Evolutionary conservation across 1,140 invertebrate genomes (phyloP).

Genomic region (Ceratitis capitata): DNA sequence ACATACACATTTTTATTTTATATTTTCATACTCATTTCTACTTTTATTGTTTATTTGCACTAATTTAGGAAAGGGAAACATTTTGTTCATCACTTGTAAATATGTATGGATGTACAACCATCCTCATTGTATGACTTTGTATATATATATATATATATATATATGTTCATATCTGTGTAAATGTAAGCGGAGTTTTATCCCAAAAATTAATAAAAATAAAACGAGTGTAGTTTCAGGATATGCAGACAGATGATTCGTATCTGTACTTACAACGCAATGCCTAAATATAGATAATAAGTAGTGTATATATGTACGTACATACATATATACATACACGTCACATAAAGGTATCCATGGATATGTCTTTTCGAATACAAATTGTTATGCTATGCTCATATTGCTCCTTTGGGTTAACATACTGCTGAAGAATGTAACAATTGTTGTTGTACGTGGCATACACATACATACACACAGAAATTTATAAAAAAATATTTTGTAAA

Average conservation of each 20-base stretch:
- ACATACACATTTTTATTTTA: too few species aligned
- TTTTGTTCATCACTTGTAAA: too few species aligned
- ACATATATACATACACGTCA: background rate
- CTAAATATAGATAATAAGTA: background rate
- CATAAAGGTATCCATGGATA: background rate
- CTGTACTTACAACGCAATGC: background rate
- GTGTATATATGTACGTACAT: background rate
- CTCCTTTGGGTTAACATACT: background rate
- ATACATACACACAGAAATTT: background rate
- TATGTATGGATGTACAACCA: too few species aligned
- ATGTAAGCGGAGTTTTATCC: slow-evolving; percentile 19
- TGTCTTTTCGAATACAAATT: background rate
- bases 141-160: too few species aligned
- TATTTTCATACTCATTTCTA: slow-evolving; percentile 2
- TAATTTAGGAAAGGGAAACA: background rate
- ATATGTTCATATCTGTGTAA: background rate
- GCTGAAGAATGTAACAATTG: slow-evolving; percentile 23
- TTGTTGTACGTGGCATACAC: background rate
- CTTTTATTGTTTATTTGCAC: slow-evolving; percentile 25
- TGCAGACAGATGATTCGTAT: background rate
- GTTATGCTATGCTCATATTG: background rate
- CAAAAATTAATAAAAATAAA: slow-evolving; percentile 34
- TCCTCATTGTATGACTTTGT: too few species aligned
- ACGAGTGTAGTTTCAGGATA: background rate
- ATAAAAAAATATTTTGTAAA: too few species aligned